phyloP scores from a whole-genome alignment of 2,888 invertebrate species.

The Omphaloscelis lunosa region DNA sequence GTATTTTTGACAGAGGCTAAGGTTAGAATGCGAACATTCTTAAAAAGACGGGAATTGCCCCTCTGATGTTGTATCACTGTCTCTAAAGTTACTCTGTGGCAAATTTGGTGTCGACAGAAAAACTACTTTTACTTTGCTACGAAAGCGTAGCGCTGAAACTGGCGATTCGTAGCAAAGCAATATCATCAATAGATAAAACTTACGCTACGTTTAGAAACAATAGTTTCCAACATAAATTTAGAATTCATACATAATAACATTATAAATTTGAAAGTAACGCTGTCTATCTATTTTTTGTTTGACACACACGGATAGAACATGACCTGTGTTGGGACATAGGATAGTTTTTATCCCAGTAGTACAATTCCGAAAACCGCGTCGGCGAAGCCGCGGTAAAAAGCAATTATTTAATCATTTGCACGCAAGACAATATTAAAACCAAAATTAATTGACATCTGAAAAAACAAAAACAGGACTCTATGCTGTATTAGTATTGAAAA shows the following conservation, averaged over 20 bases:
- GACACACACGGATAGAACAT: background rate
- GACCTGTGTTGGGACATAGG: no score
- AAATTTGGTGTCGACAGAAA: background rate
- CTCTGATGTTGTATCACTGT: background rate
- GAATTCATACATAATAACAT: no score
- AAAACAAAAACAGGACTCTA: no score
- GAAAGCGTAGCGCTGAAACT: slow-evolving; percentile 17
- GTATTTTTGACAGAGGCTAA: background rate
- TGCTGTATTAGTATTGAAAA: background rate
- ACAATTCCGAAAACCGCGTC: background rate
- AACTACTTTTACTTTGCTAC: slow-evolving; percentile 9
- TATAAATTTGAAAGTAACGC: background rate
- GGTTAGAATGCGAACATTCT: background rate
- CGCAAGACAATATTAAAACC: no score
- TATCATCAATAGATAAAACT: background rate
- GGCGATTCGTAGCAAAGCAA: slow-evolving; percentile 5
- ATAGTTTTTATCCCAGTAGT: background rate
- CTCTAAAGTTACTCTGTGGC: background rate
- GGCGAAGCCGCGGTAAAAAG: background rate
- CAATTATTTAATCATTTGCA: background rate
- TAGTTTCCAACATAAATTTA: no score
- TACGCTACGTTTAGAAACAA: background rate
- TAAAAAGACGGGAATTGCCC: background rate
- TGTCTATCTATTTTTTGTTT: background rate
- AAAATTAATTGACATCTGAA: no score